Percentiles rank a stretch among this genome's conserved stretches.
Conservation (phyloP, 2,113 vertebrate genomes). For the Phaetusa simplex region DNA sequence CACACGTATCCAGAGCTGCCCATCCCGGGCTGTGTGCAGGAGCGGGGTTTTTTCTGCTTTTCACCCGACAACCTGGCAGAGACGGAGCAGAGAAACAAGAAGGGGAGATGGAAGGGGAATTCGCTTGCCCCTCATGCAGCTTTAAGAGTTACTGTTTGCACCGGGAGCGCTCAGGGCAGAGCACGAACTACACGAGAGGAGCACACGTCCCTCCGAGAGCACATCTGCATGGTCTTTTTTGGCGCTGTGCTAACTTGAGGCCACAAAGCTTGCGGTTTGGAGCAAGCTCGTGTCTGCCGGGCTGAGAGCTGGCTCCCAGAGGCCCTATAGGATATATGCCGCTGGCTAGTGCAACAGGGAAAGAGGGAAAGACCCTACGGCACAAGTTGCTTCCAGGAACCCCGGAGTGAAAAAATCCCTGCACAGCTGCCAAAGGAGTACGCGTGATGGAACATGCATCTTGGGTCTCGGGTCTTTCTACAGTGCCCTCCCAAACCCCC, state of each 20-base stretch:
- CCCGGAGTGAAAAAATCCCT: fast-evolving
- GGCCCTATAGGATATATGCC: background rate
- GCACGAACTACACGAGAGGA: background rate
- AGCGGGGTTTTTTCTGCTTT: background rate
- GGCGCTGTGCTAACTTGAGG: background rate
- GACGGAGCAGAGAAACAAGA: background rate
- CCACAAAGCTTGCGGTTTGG: background rate
- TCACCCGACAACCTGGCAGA: background rate
- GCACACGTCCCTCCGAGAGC: background rate
- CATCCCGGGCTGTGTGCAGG: background rate
- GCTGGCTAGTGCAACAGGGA: background rate
- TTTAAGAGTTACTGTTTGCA: background rate
- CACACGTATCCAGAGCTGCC: background rate
- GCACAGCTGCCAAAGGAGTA: fast-evolving
- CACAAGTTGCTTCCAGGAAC: background rate
- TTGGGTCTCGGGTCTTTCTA: background rate
- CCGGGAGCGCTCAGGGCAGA: background rate
- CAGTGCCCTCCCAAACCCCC: background rate
- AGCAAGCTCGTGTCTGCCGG: background rate
- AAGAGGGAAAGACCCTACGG: background rate
- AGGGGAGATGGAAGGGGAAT: background rate
- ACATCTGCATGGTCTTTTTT: background rate
- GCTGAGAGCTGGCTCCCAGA: background rate
- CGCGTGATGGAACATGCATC: fast-evolving
- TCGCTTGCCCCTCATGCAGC: background rate